phyloP scores from a whole-genome alignment of 2,797 vertebrate species.

The Columba guinea region DNA sequence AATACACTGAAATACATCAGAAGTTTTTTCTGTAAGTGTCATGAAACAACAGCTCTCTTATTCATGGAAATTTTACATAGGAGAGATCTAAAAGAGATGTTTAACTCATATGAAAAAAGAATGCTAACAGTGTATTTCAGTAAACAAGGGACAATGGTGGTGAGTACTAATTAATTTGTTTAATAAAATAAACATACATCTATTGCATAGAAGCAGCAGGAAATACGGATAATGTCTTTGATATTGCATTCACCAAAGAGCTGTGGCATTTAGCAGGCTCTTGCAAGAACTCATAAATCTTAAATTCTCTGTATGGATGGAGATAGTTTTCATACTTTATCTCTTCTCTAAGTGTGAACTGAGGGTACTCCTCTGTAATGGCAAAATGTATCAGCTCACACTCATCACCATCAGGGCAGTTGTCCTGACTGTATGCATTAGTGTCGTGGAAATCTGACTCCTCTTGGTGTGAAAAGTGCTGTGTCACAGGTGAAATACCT shows the following conservation, averaged over 20 bases:
- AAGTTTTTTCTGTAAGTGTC: not conserved
- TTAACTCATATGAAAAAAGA: not conserved
- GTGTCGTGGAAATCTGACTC: slow-evolving; percentile 9
- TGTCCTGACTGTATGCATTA: slow-evolving; percentile 6
- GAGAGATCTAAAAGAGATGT: not conserved
- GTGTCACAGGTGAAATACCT: slow-evolving; percentile 42
- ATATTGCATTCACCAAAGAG: not conserved
- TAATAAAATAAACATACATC: not conserved
- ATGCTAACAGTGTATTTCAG: not conserved
- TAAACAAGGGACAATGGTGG: not conserved
- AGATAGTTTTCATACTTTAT: slow-evolving; percentile 22
- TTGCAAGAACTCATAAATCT: slow-evolving; percentile 1
- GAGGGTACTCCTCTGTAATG: slow-evolving; percentile 22
- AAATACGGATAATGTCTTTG: not conserved
- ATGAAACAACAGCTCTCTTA: not conserved
- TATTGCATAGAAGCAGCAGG: not conserved
- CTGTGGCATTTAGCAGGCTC: not conserved
- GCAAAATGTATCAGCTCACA: slow-evolving; percentile 43
- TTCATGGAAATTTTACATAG: not conserved
- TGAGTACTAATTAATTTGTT: not conserved
- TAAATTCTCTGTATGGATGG: not conserved
- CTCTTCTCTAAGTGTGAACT: slow-evolving; percentile 36
- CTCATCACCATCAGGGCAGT: slow-evolving; percentile 17
- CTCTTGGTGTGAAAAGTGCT: not conserved
- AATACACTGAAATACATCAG: not conserved